These are phyloP conservation scores for Phaetusa simplex DNA, from an alignment of 2,113 vertebrate genomes.

Conservation along the genomic window DNA sequence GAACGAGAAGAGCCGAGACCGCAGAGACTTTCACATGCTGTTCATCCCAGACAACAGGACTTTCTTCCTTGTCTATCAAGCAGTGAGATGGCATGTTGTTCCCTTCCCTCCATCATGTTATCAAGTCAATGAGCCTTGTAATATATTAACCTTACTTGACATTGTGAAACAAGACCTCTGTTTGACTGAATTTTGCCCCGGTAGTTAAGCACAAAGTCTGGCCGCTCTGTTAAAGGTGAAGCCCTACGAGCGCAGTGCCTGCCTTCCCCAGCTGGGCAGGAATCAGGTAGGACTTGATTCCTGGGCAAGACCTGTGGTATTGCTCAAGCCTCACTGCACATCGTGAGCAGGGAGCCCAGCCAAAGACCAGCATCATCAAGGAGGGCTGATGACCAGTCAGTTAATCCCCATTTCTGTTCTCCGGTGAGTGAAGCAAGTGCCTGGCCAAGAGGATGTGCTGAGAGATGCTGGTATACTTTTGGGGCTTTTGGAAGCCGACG, in stretches of 20 bases:
- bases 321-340: neutral
- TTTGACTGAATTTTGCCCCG: neutral
- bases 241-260: neutral
- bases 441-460: neutral
- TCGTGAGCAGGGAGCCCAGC: neutral
- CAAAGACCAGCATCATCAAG: neutral
- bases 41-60: neutral
- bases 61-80: neutral
- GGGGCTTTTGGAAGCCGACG: too few species aligned
- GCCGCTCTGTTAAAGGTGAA: neutral
- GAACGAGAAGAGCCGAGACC: neutral
- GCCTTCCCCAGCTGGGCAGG: neutral
- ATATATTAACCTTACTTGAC: neutral
- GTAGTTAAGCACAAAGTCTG: neutral
- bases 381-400: neutral
- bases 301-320: neutral
- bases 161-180: neutral
- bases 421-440: neutral
- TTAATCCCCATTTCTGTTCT: neutral
- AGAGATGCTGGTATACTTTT: neutral
- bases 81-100: neutral
- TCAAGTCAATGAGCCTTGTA: neutral
- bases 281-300: neutral
- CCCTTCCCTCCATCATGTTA: neutral
- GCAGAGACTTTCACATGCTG: neutral